Conservation (phyloP, 1,140 invertebrate genomes). For the Drosophila parabipectinata region DNA sequence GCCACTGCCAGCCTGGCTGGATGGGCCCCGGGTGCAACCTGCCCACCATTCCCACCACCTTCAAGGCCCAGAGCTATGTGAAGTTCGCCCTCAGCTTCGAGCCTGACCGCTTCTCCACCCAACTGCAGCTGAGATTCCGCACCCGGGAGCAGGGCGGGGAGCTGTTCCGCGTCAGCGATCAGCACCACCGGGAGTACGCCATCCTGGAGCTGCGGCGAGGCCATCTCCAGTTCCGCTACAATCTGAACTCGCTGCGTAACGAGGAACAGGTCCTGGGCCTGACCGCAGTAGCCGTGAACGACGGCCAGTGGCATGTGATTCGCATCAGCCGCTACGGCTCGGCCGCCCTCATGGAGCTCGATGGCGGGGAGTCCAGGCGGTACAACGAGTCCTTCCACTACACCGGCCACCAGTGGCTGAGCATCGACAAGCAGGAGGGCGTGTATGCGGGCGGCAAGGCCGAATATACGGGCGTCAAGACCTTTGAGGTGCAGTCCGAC, state of each 20-base stretch:
- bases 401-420: conserved; percentile 87
- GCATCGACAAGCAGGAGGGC: conserved; percentile 88
- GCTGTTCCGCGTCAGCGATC: conserved; percentile 87
- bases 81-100: conserved; percentile 89
- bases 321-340: conserved; percentile 87
- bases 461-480: conserved; percentile 87
- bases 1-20: conserved; percentile 88
- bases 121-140: conserved; percentile 88
- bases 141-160: conserved; percentile 88
- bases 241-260: conserved; percentile 87
- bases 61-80: conserved; percentile 88
- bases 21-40: conserved; percentile 86
- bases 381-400: conserved; percentile 88
- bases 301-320: conserved; percentile 90
- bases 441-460: conserved; percentile 89
- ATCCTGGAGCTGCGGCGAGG: conserved; percentile 88
- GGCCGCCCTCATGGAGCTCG: conserved; percentile 87
- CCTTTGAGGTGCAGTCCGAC: conserved; percentile 87
- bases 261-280: conserved; percentile 86
- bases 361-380: conserved; percentile 89
- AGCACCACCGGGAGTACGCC: conserved; percentile 88
- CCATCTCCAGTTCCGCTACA: conserved; percentile 87
- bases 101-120: conserved; percentile 86
- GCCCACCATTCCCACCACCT: conserved; percentile 86
- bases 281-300: conserved; percentile 86